These are phyloP conservation scores for Temnothorax unifasciatus DNA, from an alignment of 2,888 invertebrate species.

Conservation along the genomic window DNA sequence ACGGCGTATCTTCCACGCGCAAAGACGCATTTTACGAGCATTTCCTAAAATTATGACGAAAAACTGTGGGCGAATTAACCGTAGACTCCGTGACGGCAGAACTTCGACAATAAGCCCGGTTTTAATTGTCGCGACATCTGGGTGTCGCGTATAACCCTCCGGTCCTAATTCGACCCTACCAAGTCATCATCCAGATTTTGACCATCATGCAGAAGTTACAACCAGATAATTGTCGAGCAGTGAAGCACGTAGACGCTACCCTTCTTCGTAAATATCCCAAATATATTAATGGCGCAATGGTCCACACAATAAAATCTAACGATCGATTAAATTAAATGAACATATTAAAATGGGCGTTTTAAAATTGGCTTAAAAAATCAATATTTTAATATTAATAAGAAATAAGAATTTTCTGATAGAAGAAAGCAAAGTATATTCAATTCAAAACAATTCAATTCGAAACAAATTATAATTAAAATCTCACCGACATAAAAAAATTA, in stretches of 20 bases:
- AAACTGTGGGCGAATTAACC: constrained; percentile 71
- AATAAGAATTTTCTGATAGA: not conserved
- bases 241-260: constrained; percentile 62
- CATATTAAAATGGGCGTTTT: not conserved
- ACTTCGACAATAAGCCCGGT: constrained; percentile 84
- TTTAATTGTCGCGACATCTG: constrained; percentile 86
- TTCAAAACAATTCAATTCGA: not conserved
- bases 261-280: constrained; percentile 33
- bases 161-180: constrained; percentile 71
- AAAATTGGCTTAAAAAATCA: not conserved
- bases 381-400: not conserved
- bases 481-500: not conserved
- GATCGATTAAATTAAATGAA: constrained; percentile 45
- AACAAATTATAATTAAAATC: not conserved
- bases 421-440: not conserved
- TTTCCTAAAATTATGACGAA: constrained; percentile 67
- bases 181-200: constrained; percentile 74
- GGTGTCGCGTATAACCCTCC: constrained; percentile 82
- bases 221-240: constrained; percentile 78
- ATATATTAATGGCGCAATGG: constrained; percentile 30
- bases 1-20: constrained; percentile 58
- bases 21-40: constrained; percentile 68
- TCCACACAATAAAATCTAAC: constrained; percentile 61
- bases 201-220: constrained; percentile 80
- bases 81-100: constrained; percentile 74